Evolutionary conservation across 2,113 vertebrate species (phyloP).

Genomic region (Siniperca knerii): DNA sequence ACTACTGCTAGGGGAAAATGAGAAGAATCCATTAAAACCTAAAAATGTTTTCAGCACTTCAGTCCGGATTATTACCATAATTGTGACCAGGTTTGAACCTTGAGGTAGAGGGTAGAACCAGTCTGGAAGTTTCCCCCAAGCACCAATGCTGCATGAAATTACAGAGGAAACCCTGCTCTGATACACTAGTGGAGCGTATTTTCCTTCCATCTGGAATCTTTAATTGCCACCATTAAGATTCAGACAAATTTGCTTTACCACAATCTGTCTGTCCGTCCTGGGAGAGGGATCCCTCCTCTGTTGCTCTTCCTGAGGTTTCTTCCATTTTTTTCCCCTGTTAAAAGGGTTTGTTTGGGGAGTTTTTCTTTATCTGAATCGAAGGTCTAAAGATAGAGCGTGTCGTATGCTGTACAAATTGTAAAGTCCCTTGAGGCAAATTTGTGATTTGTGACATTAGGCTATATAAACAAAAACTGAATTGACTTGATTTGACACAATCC

Average conservation of each 20-base stretch:
- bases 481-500: not conserved
- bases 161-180: conserved; percentile 22
- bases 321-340: no score
- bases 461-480: no score
- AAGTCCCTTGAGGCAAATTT: no score
- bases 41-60: conserved; percentile 15
- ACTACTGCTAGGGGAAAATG: not conserved
- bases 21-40: conserved; percentile 16
- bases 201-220: conserved; percentile 16
- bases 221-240: conserved; percentile 10
- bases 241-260: conserved; percentile 1
- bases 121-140: conserved; percentile 21
- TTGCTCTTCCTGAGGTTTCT: no score
- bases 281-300: no score
- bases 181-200: not conserved
- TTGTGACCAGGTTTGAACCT: conserved; percentile 15
- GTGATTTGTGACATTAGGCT: no score
- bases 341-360: no score
- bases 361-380: no score
- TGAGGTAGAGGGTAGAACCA: conserved; percentile 2
- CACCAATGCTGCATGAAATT: conserved; percentile 18
- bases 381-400: no score
- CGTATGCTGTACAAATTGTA: no score
- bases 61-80: conserved; percentile 14
- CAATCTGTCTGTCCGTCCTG: not conserved